Evolutionary conservation across 2,888 invertebrate genomes (phyloP), one percentile per base, ranked within the genome.

Genomic region (Sarcophaga carnaria): DNA sequence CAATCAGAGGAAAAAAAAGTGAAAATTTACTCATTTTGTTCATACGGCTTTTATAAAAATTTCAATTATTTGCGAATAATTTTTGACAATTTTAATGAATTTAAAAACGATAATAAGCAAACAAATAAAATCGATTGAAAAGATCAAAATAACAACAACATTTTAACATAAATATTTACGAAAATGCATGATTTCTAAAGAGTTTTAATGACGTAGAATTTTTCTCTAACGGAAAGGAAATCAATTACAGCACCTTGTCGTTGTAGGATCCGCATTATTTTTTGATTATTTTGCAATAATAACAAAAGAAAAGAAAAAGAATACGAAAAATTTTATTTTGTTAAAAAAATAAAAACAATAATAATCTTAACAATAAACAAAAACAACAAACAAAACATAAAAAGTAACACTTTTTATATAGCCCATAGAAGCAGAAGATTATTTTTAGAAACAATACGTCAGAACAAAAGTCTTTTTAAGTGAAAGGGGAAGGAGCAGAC

Each of bases 391-490:
- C 14, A 59, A 60, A 12, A 47, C 66, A 37, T 10, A 49, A 49
- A 67, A 54, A 2, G 2, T 60, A 70, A 25, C 71, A 82, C 45
- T 71, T 78, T 86, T 64, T 59, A 54, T 54, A 14, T 3, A 54
- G 54, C 54, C 4, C 54, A 64, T 62, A 22, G 12, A 25, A 25
- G 64, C 72, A 59, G 25, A 70, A 70, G 66, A 47, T 86, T 86
- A 86, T 80, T 83, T 80, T 83, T 83, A 86, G 72, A 27, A 47
- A n/a, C 20, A 47, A 69, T 60, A 82, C 86, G 86, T 80, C 79
- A 83, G 66, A 20, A 47, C 14, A 45, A 10, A 63, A 67, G 54
- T 12, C 17, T 45, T 76, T n/a, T 76, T n/a, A 25, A 37, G 37
- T 45, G 17, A 37, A 60, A 47, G 20, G 37, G 25, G 37, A 37